phyloP scores from a whole-genome alignment of 2,113 vertebrate genomes.

The Chaetodon trifascialis region DNA sequence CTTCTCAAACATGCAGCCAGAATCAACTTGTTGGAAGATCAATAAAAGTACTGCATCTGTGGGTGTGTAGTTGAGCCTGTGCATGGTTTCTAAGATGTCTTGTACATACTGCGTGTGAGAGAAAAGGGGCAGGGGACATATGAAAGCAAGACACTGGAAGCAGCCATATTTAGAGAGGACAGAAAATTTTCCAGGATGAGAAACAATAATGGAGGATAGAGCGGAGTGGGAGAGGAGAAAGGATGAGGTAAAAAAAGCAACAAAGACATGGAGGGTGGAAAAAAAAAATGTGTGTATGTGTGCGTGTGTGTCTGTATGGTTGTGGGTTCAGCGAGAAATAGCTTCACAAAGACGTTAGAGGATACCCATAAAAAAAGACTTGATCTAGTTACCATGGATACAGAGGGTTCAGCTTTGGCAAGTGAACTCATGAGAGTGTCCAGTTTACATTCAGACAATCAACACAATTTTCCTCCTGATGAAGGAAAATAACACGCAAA shows the following conservation, averaged over 20 bases:
- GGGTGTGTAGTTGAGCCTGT: not conserved
- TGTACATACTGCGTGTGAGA: not conserved
- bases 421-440: slow-evolving; percentile 42
- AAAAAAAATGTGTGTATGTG: not conserved
- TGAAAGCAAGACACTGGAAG: not conserved
- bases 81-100: not conserved
- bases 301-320: not conserved
- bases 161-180: not conserved
- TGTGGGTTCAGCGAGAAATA: slow-evolving; percentile 30
- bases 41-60: not conserved
- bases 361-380: slow-evolving; percentile 53
- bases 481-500: not conserved
- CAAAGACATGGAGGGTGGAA: slow-evolving; percentile 3
- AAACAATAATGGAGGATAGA: slow-evolving; percentile 1
- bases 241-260: slow-evolving; percentile 23
- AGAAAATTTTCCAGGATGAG: not conserved
- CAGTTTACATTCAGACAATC: slow-evolving; percentile 21
- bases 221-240: slow-evolving; percentile 18
- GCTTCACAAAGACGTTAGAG: slow-evolving; percentile 55
- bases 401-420: slow-evolving; percentile 54
- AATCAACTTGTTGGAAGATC: not conserved
- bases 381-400: slow-evolving; percentile 76
- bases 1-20: not conserved
- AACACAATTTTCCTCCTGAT: slow-evolving; percentile 6
- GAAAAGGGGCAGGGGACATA: not conserved